These are phyloP conservation scores for Sminthurinus aureus DNA, from an alignment of 2,888 invertebrate species.

Conservation along the genomic window DNA sequence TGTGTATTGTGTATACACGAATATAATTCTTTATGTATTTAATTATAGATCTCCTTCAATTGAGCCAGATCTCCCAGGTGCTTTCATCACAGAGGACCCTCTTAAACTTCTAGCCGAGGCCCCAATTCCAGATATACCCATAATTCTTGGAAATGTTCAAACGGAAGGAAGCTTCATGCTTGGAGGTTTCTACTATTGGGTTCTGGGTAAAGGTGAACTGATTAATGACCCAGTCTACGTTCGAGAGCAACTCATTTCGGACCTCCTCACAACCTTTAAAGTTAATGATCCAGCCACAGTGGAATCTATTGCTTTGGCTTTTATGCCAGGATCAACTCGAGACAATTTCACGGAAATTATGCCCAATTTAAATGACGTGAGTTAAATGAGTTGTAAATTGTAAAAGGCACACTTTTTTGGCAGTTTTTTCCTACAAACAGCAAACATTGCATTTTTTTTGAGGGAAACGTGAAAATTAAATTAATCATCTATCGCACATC, in stretches of 20 bases:
- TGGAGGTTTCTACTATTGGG: constrained; percentile 29
- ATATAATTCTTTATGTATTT: too few species aligned
- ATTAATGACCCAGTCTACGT: constrained; percentile 8
- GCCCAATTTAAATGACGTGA: constrained; percentile 19
- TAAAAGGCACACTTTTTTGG: too few species aligned
- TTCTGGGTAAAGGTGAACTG: background rate
- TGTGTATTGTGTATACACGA: too few species aligned
- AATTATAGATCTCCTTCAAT: constrained; percentile 6
- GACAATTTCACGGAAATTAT: constrained; percentile 27
- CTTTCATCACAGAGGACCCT: constrained; percentile 29
- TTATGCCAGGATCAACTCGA: constrained; percentile 9
- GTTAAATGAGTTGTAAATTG: background rate
- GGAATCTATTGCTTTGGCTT: constrained; percentile 31
- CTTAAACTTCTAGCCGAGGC: constrained; percentile 5
- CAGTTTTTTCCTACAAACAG: too few species aligned
- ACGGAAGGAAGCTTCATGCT: constrained; percentile 32
- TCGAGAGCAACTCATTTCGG: constrained; percentile 12
- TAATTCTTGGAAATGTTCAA: constrained; percentile 14
- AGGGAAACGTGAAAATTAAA: too few species aligned
- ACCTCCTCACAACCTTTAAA: background rate
- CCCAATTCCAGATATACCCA: constrained; percentile 20
- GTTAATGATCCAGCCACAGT: background rate
- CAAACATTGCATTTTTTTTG: too few species aligned
- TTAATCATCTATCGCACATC: too few species aligned
- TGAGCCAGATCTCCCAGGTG: constrained; percentile 36